phyloP scores from a whole-genome alignment of 1,140 invertebrate genomes.

The Drosophila parabipectinata region DNA sequence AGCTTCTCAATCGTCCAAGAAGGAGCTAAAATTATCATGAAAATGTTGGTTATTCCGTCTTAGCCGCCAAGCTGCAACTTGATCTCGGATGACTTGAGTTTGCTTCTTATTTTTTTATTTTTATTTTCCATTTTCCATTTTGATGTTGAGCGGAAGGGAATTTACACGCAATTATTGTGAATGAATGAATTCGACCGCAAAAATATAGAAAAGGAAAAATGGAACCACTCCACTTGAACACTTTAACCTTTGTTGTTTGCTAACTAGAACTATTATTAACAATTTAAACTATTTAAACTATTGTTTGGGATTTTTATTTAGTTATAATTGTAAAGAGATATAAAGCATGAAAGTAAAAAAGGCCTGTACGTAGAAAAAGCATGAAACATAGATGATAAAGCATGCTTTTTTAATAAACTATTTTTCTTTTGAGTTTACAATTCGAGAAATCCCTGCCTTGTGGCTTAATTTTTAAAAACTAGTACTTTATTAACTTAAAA shows the following conservation, averaged over 20 bases:
- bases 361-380: no score
- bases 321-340: no score
- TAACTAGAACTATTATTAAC: not conserved
- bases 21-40: slow-evolving; percentile 48
- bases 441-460: no score
- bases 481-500: no score
- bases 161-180: slow-evolving; percentile 73
- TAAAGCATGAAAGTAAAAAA: no score
- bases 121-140: not conserved
- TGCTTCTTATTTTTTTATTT: slow-evolving; percentile 7
- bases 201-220: not conserved
- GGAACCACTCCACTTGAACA: not conserved
- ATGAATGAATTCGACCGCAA: slow-evolving; percentile 31
- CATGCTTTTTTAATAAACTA: no score
- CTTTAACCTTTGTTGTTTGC: not conserved
- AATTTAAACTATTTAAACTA: no score
- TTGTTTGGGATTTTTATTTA: no score
- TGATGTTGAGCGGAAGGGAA: slow-evolving; percentile 40
- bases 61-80: slow-evolving; percentile 8
- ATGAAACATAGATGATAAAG: no score
- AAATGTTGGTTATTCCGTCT: slow-evolving; percentile 47
- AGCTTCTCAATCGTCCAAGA: slow-evolving; percentile 24
- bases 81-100: slow-evolving; percentile 22
- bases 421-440: no score
- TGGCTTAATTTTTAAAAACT: no score